Evolutionary conservation across 2,797 vertebrate genomes (phyloP).

Genomic region (Enteromius viviparus): DNA sequence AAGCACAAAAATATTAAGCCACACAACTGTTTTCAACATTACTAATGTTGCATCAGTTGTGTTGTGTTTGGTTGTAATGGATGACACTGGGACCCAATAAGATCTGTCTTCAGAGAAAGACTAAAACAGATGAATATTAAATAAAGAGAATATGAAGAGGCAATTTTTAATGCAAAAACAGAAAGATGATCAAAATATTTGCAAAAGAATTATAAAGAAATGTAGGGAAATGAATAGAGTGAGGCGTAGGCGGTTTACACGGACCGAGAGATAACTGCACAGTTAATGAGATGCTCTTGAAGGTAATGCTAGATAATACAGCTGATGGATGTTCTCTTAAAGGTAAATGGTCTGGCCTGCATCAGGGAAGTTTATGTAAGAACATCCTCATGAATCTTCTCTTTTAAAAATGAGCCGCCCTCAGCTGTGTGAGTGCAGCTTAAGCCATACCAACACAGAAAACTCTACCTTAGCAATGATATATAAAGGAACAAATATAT

Average conservation of each 20-base stretch:
- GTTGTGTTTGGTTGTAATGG: constrained; percentile 23
- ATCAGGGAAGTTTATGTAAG: constrained; percentile 52
- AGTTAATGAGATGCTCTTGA: constrained; percentile 38
- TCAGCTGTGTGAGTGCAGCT: not conserved
- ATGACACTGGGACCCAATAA: constrained; percentile 13
- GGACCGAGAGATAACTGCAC: not conserved
- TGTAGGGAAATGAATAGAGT: constrained; percentile 40
- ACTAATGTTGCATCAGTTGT: not conserved
- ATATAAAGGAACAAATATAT: constrained; percentile 17
- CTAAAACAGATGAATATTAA: constrained; percentile 24
- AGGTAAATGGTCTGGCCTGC: constrained; percentile 41
- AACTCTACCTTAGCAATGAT: not conserved
- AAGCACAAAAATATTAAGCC: not conserved
- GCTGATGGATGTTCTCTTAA: constrained; percentile 42
- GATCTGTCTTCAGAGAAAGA: constrained; percentile 6
- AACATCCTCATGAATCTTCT: constrained; percentile 50
- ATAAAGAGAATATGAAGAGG: not conserved
- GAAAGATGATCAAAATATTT: not conserved
- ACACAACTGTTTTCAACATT: not conserved
- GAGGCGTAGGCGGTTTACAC: not conserved
- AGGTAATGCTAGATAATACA: constrained; percentile 36
- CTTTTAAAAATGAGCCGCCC: constrained; percentile 44
- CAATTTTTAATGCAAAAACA: constrained; percentile 1
- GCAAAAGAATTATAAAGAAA: constrained; percentile 40
- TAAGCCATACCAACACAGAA: not conserved